Conservation (phyloP, 2,113 vertebrate species). For the Harpagus bidentatus region DNA sequence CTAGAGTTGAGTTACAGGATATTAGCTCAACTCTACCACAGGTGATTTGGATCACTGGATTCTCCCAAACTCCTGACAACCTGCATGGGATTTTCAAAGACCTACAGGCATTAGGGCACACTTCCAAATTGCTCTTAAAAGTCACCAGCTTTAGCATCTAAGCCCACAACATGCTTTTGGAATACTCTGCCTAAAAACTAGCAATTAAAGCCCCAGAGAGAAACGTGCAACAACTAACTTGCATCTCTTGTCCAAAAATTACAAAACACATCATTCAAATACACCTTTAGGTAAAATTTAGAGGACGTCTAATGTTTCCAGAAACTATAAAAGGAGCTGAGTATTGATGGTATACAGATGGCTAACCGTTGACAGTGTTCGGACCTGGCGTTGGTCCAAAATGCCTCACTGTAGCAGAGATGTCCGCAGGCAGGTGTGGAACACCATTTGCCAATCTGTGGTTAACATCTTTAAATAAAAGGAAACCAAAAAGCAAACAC, state of each 20-base stretch:
- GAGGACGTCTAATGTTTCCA: slow-evolving; percentile 17
- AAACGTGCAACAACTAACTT: background rate
- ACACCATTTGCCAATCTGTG: background rate
- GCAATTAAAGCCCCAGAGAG: background rate
- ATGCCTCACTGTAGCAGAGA: background rate
- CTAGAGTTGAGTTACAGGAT: background rate
- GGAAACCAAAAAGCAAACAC: slow-evolving; percentile 17
- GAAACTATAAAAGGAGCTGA: slow-evolving; percentile 27
- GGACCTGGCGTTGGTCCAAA: background rate
- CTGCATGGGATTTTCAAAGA: background rate
- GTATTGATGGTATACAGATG: slow-evolving; percentile 6
- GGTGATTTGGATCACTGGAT: background rate
- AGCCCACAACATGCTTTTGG: background rate
- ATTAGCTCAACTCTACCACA: background rate
- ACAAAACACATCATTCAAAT: slow-evolving; percentile 2
- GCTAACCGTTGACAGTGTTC: background rate
- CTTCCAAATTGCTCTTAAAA: background rate
- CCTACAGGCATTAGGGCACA: background rate
- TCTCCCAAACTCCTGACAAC: background rate
- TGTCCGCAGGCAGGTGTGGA: background rate
- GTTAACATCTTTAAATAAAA: slow-evolving; percentile 26
- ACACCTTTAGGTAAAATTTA: slow-evolving; percentile 11
- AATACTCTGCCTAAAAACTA: background rate
- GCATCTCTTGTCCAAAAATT: slow-evolving; percentile 22
- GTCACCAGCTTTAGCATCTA: background rate